phyloP scores from a whole-genome alignment of 1,140 invertebrate genomes.

The Metopolophium dirhodum region DNA sequence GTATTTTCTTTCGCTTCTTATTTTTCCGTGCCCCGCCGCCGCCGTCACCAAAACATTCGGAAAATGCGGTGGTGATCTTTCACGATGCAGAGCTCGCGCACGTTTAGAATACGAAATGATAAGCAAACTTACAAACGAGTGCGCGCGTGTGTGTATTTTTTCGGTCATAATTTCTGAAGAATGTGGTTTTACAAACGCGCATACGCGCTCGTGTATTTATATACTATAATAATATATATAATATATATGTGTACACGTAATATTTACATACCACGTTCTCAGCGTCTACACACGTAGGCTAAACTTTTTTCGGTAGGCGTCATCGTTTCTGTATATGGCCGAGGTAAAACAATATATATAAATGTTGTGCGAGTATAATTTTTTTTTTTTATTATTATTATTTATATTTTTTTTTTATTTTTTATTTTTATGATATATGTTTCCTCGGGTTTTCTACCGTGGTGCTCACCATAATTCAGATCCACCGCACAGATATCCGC shows the following conservation, averaged over 20 bases:
- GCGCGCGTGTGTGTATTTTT: constrained; percentile 3
- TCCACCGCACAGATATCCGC: constrained; percentile 53
- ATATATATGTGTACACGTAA: background rate
- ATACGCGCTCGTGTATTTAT: background rate
- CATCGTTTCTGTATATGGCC: constrained; percentile 52
- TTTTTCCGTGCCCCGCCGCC: constrained; percentile 18
- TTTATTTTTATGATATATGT: constrained; percentile 55
- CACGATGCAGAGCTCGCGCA: background rate
- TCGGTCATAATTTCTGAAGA: constrained; percentile 49
- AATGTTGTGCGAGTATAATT: background rate
- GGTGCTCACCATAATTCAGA: constrained; percentile 54
- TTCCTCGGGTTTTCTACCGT: constrained; percentile 52
- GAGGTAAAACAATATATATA: constrained; percentile 48
- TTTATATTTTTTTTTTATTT: constrained; percentile 20
- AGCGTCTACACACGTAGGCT: constrained; percentile 50
- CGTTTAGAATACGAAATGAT: constrained; percentile 45
- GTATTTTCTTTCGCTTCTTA: constrained; percentile 10
- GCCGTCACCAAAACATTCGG: constrained; percentile 23
- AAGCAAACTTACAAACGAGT: background rate
- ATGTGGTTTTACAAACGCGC: constrained; percentile 45
- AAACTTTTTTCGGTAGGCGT: constrained; percentile 57
- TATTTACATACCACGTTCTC: constrained; percentile 40
- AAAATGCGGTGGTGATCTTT: constrained; percentile 15
- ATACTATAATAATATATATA: background rate
- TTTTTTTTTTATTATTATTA: constrained; percentile 28